These are phyloP conservation scores for Turdus rufiventris DNA, from an alignment of 2,113 vertebrate species.

Conservation along the genomic window DNA sequence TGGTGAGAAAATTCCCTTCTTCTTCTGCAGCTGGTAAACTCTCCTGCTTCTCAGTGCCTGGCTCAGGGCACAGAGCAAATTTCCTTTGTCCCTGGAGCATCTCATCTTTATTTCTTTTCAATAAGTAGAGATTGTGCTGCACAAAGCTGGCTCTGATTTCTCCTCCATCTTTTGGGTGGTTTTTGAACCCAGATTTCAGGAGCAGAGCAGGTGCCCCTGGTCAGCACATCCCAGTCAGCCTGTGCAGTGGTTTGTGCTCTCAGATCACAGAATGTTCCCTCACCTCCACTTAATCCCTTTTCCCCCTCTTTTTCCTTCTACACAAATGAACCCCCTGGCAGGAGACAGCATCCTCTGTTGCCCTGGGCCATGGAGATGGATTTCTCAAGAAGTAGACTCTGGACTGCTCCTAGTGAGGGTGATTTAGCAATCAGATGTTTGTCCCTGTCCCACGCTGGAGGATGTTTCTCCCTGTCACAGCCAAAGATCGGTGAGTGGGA, in stretches of 20 bases:
- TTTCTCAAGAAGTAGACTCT: background rate
- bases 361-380: fast-evolving
- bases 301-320: background rate
- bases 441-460: background rate
- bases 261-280: background rate
- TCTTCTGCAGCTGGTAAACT: background rate
- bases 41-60: fast-evolving
- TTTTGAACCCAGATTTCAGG: background rate
- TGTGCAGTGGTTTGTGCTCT: background rate
- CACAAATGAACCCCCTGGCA: no score
- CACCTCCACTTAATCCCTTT: background rate
- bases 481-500: background rate
- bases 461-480: background rate
- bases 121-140: fast-evolving
- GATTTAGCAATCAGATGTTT: background rate
- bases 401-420: background rate
- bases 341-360: background rate
- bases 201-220: background rate
- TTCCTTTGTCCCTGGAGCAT: background rate
- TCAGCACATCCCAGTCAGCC: background rate
- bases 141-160: fast-evolving
- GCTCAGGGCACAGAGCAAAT: background rate
- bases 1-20: background rate
- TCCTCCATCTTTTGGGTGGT: background rate
- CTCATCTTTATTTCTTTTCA: background rate